Evolutionary conservation across 2,888 invertebrate genomes (phyloP).

Genomic region (Brachyptera putata): DNA sequence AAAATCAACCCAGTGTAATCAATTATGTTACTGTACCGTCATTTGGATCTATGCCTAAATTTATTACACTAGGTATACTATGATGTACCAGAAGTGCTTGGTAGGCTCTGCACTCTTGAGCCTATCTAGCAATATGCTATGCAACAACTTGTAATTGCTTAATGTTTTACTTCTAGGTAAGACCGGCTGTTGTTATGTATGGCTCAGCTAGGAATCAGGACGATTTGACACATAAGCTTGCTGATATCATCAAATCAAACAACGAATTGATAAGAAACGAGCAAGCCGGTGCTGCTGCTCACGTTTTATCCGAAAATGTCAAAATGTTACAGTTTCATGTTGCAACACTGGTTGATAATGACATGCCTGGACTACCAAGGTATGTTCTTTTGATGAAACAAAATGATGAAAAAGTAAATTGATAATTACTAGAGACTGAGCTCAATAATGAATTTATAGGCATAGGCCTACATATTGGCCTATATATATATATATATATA

Average conservation of each 20-base stretch:
- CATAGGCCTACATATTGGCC: too few relatives aligned
- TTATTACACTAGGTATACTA: too few relatives aligned
- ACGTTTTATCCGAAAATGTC: conserved; percentile 94
- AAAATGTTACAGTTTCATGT: conserved; percentile 98
- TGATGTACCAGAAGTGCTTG: too few relatives aligned
- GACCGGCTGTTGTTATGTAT: conserved; percentile 98
- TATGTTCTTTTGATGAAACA: conserved; percentile 36
- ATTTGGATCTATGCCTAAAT: too few relatives aligned
- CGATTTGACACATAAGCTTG: conserved; percentile 97
- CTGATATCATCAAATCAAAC: conserved; percentile 97
- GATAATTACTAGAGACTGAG: not conserved
- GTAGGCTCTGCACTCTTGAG: too few relatives aligned
- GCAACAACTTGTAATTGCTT: too few relatives aligned
- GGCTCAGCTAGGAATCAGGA: conserved; percentile 98
- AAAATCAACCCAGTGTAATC: too few relatives aligned
- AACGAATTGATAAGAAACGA: conserved; percentile 94
- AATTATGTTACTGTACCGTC: too few relatives aligned
- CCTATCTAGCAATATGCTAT: too few relatives aligned
- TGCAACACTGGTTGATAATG: conserved; percentile 96
- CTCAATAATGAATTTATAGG: too few relatives aligned
- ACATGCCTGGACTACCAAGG: conserved; percentile 95
- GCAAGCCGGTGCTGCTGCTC: conserved; percentile 94
- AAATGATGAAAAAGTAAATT: too few relatives aligned
- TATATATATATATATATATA: too few relatives aligned
- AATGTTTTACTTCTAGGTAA: conserved; percentile 52